Base-by-base conservation (phyloP, 1,140 invertebrate species). In the Drosophila nannoptera region DNA sequence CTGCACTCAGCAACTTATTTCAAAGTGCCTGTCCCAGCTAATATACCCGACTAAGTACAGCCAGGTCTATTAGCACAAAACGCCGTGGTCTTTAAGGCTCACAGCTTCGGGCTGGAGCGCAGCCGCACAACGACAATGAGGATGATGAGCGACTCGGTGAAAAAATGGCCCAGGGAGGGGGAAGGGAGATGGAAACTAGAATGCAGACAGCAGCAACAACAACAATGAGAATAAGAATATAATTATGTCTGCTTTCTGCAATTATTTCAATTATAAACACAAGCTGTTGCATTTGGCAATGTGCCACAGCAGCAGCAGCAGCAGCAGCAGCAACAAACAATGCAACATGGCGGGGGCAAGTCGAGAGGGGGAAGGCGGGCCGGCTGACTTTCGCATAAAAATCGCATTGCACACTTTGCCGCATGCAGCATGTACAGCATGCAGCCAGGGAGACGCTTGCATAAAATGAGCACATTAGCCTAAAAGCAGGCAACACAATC, bases 261-360 rank as follows among this genome's bases (percentile, higher is more conserved):
- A 80, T 80, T 69, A 80, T 80, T 80, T 80, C 73, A 80, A 80
- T 76, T 80, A 80, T 76, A 80, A 80, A 64, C 56, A 80, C 77
- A 80, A 80, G 77, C 77, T 80, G 77, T 69, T 78, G 77, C 77
- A 73, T 56, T 66, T 73, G 54, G 59, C 70, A 64, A 59, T 45
- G 46, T 32, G 46, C 72, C 40, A 63, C 63, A 62, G 9, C 55
- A 69, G 42, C 61, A 77, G 7, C 73, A 64, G 22, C 32, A 40
- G 11, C 8, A 64, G n/a, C 12, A 38, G 16, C 32, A 46, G 16
- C 53, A 50, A 55, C 62, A 61, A 64, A 75, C 68, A 71, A 75
- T 75, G 69, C 55, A 62, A 67, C 75, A 54, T 65, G 75, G 63
- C 22, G 22, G 22, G 1, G 22, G 22, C 45, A n/a, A 58, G 14